phyloP scores from a whole-genome alignment of 2,888 invertebrate genomes.

The Agonopterix alstromeriana region DNA sequence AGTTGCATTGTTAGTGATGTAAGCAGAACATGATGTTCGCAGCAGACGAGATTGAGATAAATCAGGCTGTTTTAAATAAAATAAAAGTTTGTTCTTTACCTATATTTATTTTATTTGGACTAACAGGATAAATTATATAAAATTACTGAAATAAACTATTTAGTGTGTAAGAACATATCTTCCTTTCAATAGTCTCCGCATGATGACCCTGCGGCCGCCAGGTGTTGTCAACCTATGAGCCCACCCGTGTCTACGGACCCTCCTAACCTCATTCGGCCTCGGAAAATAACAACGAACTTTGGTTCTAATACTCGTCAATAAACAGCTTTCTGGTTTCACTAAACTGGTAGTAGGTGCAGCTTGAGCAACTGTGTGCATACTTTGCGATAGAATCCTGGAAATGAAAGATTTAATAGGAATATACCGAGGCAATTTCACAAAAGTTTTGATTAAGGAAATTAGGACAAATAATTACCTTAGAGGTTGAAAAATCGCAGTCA shows the following conservation, averaged over 20 bases:
- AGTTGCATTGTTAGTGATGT: constrained; percentile 3
- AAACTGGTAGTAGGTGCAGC: constrained; percentile 28
- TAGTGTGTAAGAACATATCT: constrained; percentile 82
- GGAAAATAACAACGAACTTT: constrained; percentile 84
- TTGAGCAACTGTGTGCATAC: constrained; percentile 32
- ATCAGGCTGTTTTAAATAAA: constrained; percentile 5
- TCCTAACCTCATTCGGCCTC: constrained; percentile 82
- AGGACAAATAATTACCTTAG: constrained; percentile 28
- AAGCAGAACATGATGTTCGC: neutral
- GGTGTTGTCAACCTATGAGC: constrained; percentile 81
- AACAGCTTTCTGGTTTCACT: constrained; percentile 44
- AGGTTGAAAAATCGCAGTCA: constrained; percentile 48
- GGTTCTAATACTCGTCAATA: constrained; percentile 48
- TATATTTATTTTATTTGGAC: constrained; percentile 2
- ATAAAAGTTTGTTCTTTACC: constrained; percentile 3
- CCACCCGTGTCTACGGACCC: constrained; percentile 85
- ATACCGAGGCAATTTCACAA: no score
- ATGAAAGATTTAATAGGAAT: no score
- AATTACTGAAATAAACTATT: constrained; percentile 11
- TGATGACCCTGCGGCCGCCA: constrained; percentile 81
- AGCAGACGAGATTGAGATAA: neutral
- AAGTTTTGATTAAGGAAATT: no score
- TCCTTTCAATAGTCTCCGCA: constrained; percentile 87
- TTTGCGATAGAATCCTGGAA: constrained; percentile 42
- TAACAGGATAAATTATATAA: no score